Base-by-base conservation (phyloP, 2,888 invertebrate genomes). In the Diarsia dahlii region DNA sequence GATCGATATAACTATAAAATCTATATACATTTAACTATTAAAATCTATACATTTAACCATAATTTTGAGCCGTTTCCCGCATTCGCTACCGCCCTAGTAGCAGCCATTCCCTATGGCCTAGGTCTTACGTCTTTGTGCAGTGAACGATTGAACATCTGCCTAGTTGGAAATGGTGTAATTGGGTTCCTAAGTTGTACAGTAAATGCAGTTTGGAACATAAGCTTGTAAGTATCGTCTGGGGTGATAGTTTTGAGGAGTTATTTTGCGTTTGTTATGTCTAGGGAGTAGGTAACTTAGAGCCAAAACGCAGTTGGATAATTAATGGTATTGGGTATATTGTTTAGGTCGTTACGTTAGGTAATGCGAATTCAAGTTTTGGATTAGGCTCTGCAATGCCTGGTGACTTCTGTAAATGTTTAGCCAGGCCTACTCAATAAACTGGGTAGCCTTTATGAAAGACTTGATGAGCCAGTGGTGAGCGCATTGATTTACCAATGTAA, bases 101-200 rank as follows among this genome's bases (percentile, higher is more conserved):
- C 23, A 23, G 20, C 23, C 6, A 13, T 63, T 23, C 48, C 15
- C 50, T 56, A 28, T 18, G 10, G 4, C 34, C 45, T 8, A 10
- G 18, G 34, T 56, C 62, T 81, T 65, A 60, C 3, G 46, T 18
- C 56, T 76, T 84, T 72, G 67, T 74, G 48, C 66, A 74, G 18
- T 58, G 46, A 82, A 50, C 70, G 69, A 81, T 76, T 70, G 62
- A 72, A 34, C 84, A 58, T 71, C 84, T 74, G 74, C 70, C 68
- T 69, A 66, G 65, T 71, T 73, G 62, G 62, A 81, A 71, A 74
- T 71, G 77, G 68, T 77, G 60, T 81, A 81, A 83, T 83, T 81
- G 82, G 82, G 71, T 82, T 73, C 73, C 63, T 48, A 48, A 84
- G 68, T 80, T 79, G 70, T 69, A 70, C 45, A 39, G 58, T 62